phyloP scores from a whole-genome alignment of 2,797 vertebrate species.

The Typhlichthys eigenmanni region DNA sequence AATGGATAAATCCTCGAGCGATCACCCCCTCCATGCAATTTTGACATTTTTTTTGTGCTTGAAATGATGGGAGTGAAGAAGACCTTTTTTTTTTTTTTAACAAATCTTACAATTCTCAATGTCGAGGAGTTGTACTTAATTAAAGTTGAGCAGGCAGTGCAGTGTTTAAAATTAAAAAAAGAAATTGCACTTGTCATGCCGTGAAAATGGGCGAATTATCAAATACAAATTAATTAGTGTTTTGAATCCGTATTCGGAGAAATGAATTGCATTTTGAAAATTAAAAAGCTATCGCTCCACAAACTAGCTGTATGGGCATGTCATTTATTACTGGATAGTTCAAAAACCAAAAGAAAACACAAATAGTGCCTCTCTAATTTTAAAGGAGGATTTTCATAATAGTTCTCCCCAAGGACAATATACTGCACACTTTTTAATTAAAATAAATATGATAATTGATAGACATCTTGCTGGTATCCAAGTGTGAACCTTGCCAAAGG shows the following conservation, averaged over 20 bases:
- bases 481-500: slow-evolving; percentile 34
- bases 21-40: slow-evolving; percentile 45
- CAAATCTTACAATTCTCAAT: slow-evolving; percentile 53
- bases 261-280: slow-evolving; percentile 79
- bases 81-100: slow-evolving; percentile 27
- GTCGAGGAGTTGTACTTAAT: slow-evolving; percentile 72
- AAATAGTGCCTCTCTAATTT: slow-evolving; percentile 63
- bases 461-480: slow-evolving; percentile 33
- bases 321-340: slow-evolving; percentile 71
- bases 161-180: slow-evolving; percentile 72
- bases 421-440: slow-evolving; percentile 59
- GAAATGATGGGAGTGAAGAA: slow-evolving; percentile 52
- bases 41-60: slow-evolving; percentile 51
- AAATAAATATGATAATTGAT: slow-evolving; percentile 62
- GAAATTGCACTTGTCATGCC: slow-evolving; percentile 66
- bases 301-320: slow-evolving; percentile 43
- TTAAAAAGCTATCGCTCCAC: slow-evolving; percentile 76
- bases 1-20: slow-evolving; percentile 71
- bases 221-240: slow-evolving; percentile 83
- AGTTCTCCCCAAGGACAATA: slow-evolving; percentile 56
- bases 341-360: slow-evolving; percentile 52
- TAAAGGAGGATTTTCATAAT: slow-evolving; percentile 58
- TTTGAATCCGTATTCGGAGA: slow-evolving; percentile 69
- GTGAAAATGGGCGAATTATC: slow-evolving; percentile 79
- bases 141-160: slow-evolving; percentile 75